Percentiles rank a stretch among this genome's conserved stretches.
Conservation (phyloP, 2,888 invertebrate genomes). For the Plagodis pulveraria region DNA sequence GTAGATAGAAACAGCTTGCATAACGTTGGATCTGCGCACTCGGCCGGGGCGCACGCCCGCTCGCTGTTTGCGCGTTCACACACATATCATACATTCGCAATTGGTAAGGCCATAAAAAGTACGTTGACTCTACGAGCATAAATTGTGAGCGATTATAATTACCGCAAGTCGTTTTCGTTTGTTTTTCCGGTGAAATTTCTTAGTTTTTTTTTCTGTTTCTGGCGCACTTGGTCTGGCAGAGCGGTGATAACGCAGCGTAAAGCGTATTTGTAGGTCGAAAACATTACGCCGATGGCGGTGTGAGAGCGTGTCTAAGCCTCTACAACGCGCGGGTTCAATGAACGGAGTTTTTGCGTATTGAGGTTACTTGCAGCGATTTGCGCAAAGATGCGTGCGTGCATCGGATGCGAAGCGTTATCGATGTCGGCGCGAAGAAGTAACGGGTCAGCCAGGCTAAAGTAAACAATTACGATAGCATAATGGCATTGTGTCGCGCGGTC, state of each 20-base stretch:
- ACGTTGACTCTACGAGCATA: constrained; percentile 42
- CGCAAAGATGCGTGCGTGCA: constrained; percentile 57
- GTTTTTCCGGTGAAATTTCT: constrained; percentile 21
- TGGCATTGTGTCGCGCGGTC: constrained; percentile 63
- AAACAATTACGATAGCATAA: constrained; percentile 73
- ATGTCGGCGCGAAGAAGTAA: constrained; percentile 36
- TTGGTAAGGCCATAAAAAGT: constrained; percentile 45
- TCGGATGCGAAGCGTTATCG: constrained; percentile 42
- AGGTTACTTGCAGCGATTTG: constrained; percentile 60
- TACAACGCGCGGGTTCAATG: constrained; percentile 45
- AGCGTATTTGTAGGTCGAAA: constrained; percentile 37
- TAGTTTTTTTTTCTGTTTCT: constrained; percentile 11
- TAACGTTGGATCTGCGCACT: constrained; percentile 30
- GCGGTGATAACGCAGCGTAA: constrained; percentile 27
- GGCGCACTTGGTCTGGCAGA: constrained; percentile 8
- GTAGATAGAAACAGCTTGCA: constrained; percentile 35
- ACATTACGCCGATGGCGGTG: constrained; percentile 30
- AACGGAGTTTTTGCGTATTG: constrained; percentile 57
- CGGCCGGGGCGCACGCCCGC: not conserved
- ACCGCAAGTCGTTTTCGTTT: constrained; percentile 22
- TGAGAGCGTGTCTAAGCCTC: constrained; percentile 40
- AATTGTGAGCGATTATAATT: constrained; percentile 26
- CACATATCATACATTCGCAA: constrained; percentile 41
- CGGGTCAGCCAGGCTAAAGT: constrained; percentile 67
- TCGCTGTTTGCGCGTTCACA: constrained; percentile 7